phyloP scores from a whole-genome alignment of 2,888 invertebrate species.

The Drosophila tripunctata region DNA sequence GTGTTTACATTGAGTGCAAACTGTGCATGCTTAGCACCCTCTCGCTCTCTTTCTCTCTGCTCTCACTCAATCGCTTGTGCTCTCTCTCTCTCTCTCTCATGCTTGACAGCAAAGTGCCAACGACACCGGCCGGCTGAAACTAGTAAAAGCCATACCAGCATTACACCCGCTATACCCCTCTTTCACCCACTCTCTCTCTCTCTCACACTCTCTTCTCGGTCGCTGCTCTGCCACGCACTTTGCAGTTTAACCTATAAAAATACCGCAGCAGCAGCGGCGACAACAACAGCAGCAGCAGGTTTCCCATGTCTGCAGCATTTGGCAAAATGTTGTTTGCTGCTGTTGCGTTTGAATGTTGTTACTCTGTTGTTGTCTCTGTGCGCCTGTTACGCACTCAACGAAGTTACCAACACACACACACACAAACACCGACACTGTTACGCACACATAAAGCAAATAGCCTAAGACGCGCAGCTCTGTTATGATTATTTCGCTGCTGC shows the following conservation, averaged over 20 bases:
- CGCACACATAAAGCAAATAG: slow-evolving; percentile 35
- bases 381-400: slow-evolving; percentile 73
- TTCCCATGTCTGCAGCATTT: slow-evolving; percentile 48
- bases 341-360: slow-evolving; percentile 24
- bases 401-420: slow-evolving; percentile 73
- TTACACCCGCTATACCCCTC: slow-evolving; percentile 4
- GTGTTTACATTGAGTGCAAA: slow-evolving; percentile 43
- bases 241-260: slow-evolving; percentile 80
- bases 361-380: slow-evolving; percentile 52
- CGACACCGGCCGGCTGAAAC: slow-evolving; percentile 78
- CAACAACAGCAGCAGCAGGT: slow-evolving; percentile 52
- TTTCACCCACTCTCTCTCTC: background rate
- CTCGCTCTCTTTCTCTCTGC: slow-evolving; percentile 12
- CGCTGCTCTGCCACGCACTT: slow-evolving; percentile 53
- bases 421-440: slow-evolving; percentile 46
- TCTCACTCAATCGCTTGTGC: slow-evolving; percentile 8
- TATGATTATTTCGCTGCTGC: slow-evolving; percentile 18
- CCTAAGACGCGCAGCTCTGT: slow-evolving; percentile 28
- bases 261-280: slow-evolving; percentile 60
- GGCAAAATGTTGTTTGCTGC: slow-evolving; percentile 26
- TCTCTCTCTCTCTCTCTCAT: slow-evolving; percentile 7
- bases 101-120: slow-evolving; percentile 47
- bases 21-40: background rate
- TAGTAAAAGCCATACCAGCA: slow-evolving; percentile 55
- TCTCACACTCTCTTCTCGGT: too few species aligned